Conservation (phyloP, 2,113 vertebrate species). For the Neolamprologus brichardi region DNA sequence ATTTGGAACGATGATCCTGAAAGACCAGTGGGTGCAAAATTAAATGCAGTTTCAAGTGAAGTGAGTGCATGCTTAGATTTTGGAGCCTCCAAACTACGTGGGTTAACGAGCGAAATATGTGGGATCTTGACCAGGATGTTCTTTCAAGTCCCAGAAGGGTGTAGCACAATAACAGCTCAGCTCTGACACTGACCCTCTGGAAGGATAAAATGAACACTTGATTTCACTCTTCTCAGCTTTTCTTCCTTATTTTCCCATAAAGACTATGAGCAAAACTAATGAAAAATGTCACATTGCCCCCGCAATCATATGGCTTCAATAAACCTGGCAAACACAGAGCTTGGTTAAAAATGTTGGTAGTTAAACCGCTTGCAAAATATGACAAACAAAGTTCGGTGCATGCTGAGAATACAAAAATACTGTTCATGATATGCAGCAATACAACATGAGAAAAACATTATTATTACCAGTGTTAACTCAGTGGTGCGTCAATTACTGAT, state of each 20-base stretch:
- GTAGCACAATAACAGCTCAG: constrained; percentile 21
- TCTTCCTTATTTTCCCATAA: background rate
- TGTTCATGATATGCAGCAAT: background rate
- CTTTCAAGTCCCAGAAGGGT: constrained; percentile 20
- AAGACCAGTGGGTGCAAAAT: background rate
- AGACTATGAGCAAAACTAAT: background rate
- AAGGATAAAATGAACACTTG: constrained; percentile 6
- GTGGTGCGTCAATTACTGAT: background rate
- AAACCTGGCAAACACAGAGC: background rate
- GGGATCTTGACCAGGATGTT: background rate
- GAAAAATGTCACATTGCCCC: constrained; percentile 17
- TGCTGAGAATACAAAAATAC: background rate
- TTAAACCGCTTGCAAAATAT: background rate
- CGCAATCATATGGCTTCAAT: constrained; percentile 22
- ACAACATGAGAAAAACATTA: background rate
- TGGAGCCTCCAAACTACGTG: background rate
- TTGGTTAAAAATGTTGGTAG: background rate
- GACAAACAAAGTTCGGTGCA: background rate
- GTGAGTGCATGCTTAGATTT: background rate
- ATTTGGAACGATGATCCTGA: background rate
- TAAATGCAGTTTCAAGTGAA: background rate
- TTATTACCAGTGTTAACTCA: background rate
- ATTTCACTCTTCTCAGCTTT: constrained; percentile 13
- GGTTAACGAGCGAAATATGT: constrained; percentile 33
- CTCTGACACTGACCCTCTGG: background rate